phyloP scores from a whole-genome alignment of 2,797 vertebrate species.

The Microctenopoma stevenorrisi region DNA sequence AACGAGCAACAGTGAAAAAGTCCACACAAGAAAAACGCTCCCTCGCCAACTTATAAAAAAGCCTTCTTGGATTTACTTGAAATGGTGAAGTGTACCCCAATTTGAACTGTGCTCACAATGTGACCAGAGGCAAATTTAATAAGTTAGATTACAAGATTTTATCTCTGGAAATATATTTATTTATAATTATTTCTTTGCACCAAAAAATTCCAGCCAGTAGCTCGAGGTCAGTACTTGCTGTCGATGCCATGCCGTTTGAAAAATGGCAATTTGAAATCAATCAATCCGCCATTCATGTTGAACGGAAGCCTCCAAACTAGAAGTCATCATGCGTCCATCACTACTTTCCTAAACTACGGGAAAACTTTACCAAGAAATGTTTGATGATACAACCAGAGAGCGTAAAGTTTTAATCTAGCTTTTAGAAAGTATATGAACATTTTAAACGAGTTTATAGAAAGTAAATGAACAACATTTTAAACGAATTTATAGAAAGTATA shows the following conservation, averaged over 20 bases:
- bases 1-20: conserved; percentile 48
- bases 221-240: neutral
- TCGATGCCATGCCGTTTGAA: neutral
- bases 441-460: too few relatives aligned
- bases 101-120: conserved; percentile 9
- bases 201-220: conserved; percentile 13
- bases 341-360: neutral
- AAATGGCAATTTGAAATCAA: conserved; percentile 24
- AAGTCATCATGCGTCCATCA: conserved; percentile 4
- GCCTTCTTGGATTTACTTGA: conserved; percentile 24
- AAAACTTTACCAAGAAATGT: neutral
- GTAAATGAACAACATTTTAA: neutral
- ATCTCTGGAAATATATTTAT: conserved; percentile 12
- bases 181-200: conserved; percentile 7
- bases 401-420: neutral
- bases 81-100: conserved; percentile 4
- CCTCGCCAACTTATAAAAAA: conserved; percentile 3
- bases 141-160: conserved; percentile 2
- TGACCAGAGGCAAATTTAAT: neutral
- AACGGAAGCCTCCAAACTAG: neutral
- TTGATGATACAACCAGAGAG: conserved; percentile 25
- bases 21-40: conserved; percentile 40
- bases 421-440: too few relatives aligned
- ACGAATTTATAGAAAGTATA: too few relatives aligned
- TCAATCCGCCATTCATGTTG: neutral